Evolutionary conservation across 2,113 vertebrate species (phyloP), one percentile per base, ranked within the genome.

Genomic region (Crotalus tigris): DNA sequence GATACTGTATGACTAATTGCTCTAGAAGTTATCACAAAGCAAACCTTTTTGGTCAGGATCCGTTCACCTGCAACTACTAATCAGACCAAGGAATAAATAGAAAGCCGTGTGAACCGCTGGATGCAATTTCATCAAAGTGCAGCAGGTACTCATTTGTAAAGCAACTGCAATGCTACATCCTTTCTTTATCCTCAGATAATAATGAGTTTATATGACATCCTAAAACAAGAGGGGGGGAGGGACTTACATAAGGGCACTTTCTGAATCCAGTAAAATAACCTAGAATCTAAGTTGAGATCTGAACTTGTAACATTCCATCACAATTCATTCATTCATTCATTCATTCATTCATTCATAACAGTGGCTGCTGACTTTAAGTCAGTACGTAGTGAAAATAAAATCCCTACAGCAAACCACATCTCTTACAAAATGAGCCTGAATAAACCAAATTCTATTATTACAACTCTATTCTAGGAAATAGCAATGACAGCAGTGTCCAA

Each of bases 81-180:
- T 89, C 61, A 9, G 64, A 46, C 19, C 0, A 24, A 94, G 91
- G 6, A 86, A 15, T 24, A 26, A 90, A 51, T 54, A n/a, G 58
- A 33, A 23, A 64, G 86, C 33, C 26, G 1, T n/a, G 13, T 5
- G 3, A 55, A 39, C 87, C 53, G 49, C 0, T 13, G 49, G 13
- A 12, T 9, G 3, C 64, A 24, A 26, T 0, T 0, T 64, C 1
- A 89, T 49, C 8, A 21, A 57, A 26, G 2, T n/a, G 39, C 10
- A 55, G 51, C 19, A 44, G 19, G 7, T 23, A 4, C 55, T 49
- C 7, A 64, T 49, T 90, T 64, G 39, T 90, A 64, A 46, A 49
- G 29, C 26, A 44, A 49, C 3, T 6, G 11, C 39, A 90, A 46
- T 23, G 33, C 15, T 88, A 54, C 12, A 54, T 55, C 53, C 8